Conservation (phyloP, 2,113 vertebrate species). For the Pogona vitticeps region DNA sequence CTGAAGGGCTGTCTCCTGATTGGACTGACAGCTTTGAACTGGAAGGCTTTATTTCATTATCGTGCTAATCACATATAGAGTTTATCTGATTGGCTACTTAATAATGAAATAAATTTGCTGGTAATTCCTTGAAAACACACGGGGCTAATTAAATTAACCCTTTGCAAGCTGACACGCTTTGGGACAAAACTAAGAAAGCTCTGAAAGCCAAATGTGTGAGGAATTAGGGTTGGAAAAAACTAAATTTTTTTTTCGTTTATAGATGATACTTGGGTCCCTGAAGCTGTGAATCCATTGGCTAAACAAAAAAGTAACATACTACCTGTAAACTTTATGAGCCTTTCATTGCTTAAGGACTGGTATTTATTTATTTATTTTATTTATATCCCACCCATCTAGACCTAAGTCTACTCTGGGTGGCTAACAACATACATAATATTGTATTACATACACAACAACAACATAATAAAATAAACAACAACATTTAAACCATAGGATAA, state of each 20-base stretch:
- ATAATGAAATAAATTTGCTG: constrained; percentile 79
- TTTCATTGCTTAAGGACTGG: background rate
- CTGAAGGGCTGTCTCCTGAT: constrained; percentile 69
- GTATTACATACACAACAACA: too few species aligned
- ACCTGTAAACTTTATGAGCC: background rate
- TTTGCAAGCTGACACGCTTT: constrained; percentile 61
- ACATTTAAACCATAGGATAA: too few species aligned
- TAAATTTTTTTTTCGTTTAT: background rate
- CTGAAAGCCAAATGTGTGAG: constrained; percentile 13
- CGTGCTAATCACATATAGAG: constrained; percentile 73
- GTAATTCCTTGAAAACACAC: constrained; percentile 76
- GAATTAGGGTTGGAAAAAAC: background rate
- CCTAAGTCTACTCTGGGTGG: too few species aligned
- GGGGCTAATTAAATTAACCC: constrained; percentile 78
- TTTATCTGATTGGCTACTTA: constrained; percentile 77
- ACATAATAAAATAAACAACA: too few species aligned
- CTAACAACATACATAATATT: too few species aligned
- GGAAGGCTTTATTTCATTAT: constrained; percentile 79
- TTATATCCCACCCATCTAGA: too few species aligned
- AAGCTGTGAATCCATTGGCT: background rate
- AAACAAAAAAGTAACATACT: rapidly evolving
- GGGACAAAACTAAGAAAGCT: constrained; percentile 57
- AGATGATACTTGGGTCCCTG: background rate
- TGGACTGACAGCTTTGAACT: constrained; percentile 77
- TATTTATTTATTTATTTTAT: too few species aligned